Percentiles rank a stretch among this genome's conserved stretches.
Conservation (phyloP, 23 tunicate genomes). For the Oikopleura vanhoeffeni region DNA sequence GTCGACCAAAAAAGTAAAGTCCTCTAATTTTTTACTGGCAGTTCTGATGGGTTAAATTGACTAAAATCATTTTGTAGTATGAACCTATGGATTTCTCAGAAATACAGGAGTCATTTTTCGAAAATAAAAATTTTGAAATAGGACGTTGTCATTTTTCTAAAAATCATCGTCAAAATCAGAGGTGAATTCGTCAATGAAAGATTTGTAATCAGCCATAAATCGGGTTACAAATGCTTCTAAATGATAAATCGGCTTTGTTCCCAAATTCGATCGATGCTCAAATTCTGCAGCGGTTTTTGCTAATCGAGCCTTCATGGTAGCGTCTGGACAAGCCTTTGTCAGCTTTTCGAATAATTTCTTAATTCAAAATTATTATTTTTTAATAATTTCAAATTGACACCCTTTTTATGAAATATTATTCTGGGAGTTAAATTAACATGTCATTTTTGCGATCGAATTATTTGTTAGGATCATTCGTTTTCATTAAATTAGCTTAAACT, state of each 20-base stretch:
- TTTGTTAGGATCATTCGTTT: too few species aligned
- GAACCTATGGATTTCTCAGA: too few species aligned
- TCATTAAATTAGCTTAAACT: too few species aligned
- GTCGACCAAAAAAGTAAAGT: too few species aligned
- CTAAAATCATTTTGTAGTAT: too few species aligned
- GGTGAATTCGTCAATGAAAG: conserved; percentile 62
- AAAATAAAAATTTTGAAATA: background rate
- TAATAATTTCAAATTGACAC: background rate
- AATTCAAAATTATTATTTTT: too few species aligned
- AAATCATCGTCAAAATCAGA: conserved; percentile 28
- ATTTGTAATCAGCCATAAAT: conserved; percentile 61
- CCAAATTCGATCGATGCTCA: conserved; percentile 55
- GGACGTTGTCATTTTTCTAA: background rate
- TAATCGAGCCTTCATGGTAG: conserved; percentile 43
- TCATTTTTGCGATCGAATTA: too few species aligned
- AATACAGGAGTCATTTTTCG: background rate
- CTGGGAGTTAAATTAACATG: too few species aligned
- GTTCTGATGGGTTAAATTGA: too few species aligned
- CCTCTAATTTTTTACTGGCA: too few species aligned
- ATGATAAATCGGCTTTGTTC: conserved; percentile 60
- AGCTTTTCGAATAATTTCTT: conserved; percentile 59
- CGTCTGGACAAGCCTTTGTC: conserved; percentile 45
- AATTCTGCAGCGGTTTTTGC: conserved; percentile 57
- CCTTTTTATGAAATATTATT: background rate
- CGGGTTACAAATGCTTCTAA: conserved; percentile 69